These are phyloP conservation scores for Podarcis raffonei DNA, from an alignment of 2,113 vertebrate species.

Conservation along the genomic window DNA sequence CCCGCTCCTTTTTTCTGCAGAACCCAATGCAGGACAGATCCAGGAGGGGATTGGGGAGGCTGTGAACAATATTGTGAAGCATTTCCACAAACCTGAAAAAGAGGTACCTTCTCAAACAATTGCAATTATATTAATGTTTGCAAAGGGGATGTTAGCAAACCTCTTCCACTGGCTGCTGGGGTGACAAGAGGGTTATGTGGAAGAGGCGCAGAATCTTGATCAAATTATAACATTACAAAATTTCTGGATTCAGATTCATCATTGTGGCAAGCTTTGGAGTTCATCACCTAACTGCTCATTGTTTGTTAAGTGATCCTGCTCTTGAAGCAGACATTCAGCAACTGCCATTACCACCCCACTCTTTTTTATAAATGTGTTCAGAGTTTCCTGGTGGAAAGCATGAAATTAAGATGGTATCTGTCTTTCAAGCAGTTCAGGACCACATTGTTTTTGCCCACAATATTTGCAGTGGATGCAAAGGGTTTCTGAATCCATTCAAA, in stretches of 20 bases:
- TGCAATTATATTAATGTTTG: not conserved
- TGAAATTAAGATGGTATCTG: not conserved
- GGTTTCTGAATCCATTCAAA: not conserved
- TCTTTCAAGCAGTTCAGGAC: not conserved
- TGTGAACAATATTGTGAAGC: slow-evolving; percentile 95
- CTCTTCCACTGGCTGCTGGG: not conserved
- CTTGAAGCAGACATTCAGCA: not conserved
- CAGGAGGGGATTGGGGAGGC: slow-evolving; percentile 96
- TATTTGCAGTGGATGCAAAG: not conserved
- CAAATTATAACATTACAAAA: not conserved
- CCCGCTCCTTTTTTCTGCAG: slow-evolving; percentile 72
- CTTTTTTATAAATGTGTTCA: not conserved
- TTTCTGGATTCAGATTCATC: not conserved
- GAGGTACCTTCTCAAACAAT: slow-evolving; percentile 80
- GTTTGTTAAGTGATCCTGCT: not conserved
- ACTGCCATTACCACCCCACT: not conserved
- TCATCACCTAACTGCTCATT: not conserved
- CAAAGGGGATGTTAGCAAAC: not conserved
- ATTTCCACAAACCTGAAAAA: slow-evolving; percentile 98
- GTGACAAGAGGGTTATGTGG: not conserved
- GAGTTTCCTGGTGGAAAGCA: not conserved
- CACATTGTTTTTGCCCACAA: not conserved
- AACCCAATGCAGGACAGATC: slow-evolving; percentile 88
- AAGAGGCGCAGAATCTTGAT: not conserved
- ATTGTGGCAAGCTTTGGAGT: not conserved